These are phyloP conservation scores for Drosophila ercepeae DNA, from an alignment of 1,140 invertebrate genomes.

Conservation along the genomic window DNA sequence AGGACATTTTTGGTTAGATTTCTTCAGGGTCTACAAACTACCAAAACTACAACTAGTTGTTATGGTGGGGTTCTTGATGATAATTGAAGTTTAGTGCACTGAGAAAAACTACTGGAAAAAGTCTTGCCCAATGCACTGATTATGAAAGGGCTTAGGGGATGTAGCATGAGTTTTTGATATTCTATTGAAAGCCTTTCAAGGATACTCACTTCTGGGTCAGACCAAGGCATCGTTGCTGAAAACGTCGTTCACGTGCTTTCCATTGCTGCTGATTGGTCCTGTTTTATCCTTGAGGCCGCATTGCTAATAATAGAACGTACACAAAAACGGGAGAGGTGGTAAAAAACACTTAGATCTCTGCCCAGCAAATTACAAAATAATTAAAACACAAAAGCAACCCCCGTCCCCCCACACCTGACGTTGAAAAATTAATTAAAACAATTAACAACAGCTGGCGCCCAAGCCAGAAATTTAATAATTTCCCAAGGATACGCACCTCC, in stretches of 20 bases:
- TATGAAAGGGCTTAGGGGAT: conserved; percentile 16
- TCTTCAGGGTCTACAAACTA: conserved; percentile 22
- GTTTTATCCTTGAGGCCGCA: conserved; percentile 77
- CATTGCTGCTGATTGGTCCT: conserved; percentile 48
- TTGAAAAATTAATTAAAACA: conserved; percentile 82
- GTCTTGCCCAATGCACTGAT: conserved; percentile 12
- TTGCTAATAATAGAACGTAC: conserved; percentile 59
- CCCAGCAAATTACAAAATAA: conserved; percentile 53
- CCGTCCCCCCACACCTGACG: conserved; percentile 42
- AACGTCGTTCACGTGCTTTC: conserved; percentile 83
- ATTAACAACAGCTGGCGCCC: conserved; percentile 60
- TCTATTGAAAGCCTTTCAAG: background rate
- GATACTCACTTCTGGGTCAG: conserved; percentile 82
- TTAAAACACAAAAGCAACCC: conserved; percentile 63
- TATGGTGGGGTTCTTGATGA: conserved; percentile 26
- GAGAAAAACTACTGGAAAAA: conserved; percentile 14
- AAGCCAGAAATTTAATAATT: conserved; percentile 33
- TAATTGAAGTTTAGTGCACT: conserved; percentile 17
- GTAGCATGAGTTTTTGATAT: conserved; percentile 18
- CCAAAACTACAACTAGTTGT: conserved; percentile 23
- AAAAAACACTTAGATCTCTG: conserved; percentile 54
- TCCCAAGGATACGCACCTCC: conserved; percentile 85
- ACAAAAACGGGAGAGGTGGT: conserved; percentile 14
- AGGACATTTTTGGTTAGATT: conserved; percentile 48
- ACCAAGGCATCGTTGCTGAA: conserved; percentile 79